Evolutionary conservation across 2,797 vertebrate genomes (phyloP).

Genomic region (Epinephelus malabaricus): DNA sequence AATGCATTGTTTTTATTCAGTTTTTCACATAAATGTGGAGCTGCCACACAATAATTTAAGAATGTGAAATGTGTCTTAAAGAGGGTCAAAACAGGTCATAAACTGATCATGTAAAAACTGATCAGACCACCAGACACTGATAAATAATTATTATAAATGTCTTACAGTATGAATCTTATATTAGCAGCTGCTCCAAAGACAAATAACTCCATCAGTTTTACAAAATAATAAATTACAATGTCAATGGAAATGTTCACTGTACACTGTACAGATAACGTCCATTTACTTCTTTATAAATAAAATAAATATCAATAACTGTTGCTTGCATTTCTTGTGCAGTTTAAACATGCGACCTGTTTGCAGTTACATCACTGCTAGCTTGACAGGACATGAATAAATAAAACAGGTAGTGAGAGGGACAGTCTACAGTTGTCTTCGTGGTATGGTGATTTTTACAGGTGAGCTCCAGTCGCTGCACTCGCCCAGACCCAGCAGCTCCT

Average conservation of each 20-base stretch:
- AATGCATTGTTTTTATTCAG: conserved; percentile 37
- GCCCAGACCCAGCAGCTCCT: conserved; percentile 82
- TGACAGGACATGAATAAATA: background rate
- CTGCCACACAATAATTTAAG: conserved; percentile 2
- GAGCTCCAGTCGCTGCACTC: conserved; percentile 83
- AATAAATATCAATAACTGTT: conserved; percentile 25
- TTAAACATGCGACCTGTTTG: background rate
- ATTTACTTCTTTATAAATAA: conserved; percentile 58
- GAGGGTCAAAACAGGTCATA: background rate
- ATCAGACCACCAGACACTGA: background rate
- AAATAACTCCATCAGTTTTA: conserved; percentile 1
- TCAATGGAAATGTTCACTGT: background rate
- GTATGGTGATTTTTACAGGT: conserved; percentile 69
- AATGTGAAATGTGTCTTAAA: background rate
- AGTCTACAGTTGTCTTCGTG: background rate
- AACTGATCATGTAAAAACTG: background rate
- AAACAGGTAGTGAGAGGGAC: background rate
- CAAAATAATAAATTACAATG: conserved; percentile 1
- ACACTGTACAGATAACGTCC: conserved; percentile 10
- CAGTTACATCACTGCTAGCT: background rate
- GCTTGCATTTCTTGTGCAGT: conserved; percentile 37
- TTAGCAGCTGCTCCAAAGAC: background rate
- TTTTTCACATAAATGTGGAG: conserved; percentile 23
- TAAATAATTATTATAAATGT: background rate
- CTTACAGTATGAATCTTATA: background rate